These are phyloP conservation scores for Apolygus lucorum DNA, from an alignment of 1,140 invertebrate species.

Conservation along the genomic window DNA sequence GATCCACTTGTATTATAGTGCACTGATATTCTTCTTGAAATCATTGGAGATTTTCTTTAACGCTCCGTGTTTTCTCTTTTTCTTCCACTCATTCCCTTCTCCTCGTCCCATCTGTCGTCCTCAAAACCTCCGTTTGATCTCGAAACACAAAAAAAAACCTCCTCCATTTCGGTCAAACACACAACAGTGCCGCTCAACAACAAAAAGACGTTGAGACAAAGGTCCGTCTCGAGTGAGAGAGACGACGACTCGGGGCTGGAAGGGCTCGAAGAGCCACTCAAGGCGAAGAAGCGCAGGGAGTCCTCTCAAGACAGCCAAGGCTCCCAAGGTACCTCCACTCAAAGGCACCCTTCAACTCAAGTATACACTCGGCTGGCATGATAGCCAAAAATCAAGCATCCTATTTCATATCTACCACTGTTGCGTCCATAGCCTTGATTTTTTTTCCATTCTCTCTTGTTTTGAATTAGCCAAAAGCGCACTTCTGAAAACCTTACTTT, in stretches of 20 bases:
- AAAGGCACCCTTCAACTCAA: background rate
- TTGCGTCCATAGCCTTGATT: no score
- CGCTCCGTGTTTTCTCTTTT: constrained; percentile 20
- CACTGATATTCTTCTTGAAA: no score
- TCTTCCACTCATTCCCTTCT: background rate
- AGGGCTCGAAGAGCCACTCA: constrained; percentile 56
- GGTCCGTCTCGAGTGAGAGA: constrained; percentile 54
- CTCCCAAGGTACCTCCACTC: background rate
- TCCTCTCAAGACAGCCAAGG: constrained; percentile 35
- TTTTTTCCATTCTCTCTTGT: no score
- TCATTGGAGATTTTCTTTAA: constrained; percentile 20
- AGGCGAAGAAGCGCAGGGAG: constrained; percentile 54
- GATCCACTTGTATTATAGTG: no score
- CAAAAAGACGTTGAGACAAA: constrained; percentile 54
- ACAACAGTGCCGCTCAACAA: constrained; percentile 59
- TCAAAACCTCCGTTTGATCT: background rate
- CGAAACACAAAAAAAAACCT: background rate
- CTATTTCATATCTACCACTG: no score
- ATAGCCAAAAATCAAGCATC: background rate
- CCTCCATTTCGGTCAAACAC: no score
- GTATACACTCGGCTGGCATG: background rate
- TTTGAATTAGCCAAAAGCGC: no score
- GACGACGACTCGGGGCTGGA: constrained; percentile 49
- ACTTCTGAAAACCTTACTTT: no score
- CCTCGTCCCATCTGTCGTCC: background rate